These are phyloP conservation scores for Eumacrocentrus americanus DNA, from an alignment of 2,888 invertebrate species.

Conservation along the genomic window DNA sequence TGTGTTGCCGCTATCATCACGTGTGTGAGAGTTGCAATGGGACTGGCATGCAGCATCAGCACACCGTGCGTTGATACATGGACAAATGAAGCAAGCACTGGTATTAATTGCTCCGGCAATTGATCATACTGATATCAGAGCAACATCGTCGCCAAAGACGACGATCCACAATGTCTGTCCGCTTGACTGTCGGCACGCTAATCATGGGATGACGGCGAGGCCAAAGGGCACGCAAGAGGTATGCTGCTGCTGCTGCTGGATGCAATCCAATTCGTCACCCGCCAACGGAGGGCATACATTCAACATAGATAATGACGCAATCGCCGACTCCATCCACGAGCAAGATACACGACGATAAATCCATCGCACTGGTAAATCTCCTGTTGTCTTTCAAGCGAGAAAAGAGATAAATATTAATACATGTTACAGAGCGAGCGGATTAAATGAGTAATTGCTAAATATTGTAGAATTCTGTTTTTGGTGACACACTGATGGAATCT, in stretches of 20 bases:
- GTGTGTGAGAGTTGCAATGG: no score
- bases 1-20: no score
- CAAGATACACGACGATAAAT: conserved; percentile 52
- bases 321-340: conserved; percentile 51
- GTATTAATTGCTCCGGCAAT: no score
- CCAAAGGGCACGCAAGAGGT: conserved; percentile 24
- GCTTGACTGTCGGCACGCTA: conserved; percentile 3
- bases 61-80: no score
- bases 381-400: neutral
- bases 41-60: no score
- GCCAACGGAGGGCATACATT: conserved; percentile 28
- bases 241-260: conserved; percentile 24
- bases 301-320: conserved; percentile 54
- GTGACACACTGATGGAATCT: neutral
- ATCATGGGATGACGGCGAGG: conserved; percentile 26
- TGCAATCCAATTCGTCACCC: conserved; percentile 11
- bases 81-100: no score
- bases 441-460: no score
- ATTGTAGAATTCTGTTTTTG: no score
- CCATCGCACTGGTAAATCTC: conserved; percentile 49
- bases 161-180: no score
- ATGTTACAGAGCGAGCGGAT: no score
- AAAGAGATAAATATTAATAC: neutral
- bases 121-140: no score
- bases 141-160: no score